A percentile compares a stretch with the other conserved stretches of the same genome.
Conservation (phyloP, 2,797 vertebrate genomes). For the Gallirallus australis region DNA sequence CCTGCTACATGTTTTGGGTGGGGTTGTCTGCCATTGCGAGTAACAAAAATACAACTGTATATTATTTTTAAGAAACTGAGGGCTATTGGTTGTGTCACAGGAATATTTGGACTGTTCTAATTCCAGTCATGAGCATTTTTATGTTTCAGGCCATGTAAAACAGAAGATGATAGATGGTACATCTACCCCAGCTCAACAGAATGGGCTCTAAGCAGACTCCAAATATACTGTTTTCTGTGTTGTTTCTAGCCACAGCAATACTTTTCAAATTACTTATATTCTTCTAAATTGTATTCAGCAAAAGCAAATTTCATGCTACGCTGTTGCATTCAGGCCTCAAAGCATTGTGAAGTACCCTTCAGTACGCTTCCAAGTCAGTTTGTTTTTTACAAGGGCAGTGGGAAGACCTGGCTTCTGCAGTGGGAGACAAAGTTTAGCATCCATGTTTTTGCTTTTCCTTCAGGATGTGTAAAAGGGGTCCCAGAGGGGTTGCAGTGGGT, state of each 20-base stretch:
- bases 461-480: not conserved
- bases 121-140: not conserved
- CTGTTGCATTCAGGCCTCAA: not conserved
- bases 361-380: not conserved
- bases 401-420: not conserved
- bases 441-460: not conserved
- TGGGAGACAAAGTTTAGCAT: not conserved
- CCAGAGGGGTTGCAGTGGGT: not conserved
- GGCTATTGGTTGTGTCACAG: not conserved
- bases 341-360: not conserved
- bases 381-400: not conserved
- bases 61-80: conserved; percentile 11
- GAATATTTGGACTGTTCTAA: conserved; percentile 12
- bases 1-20: not conserved
- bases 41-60: not conserved
- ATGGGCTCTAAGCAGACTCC: not conserved
- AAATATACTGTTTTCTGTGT: not conserved
- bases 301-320: not conserved
- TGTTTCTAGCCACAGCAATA: not conserved
- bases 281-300: not conserved
- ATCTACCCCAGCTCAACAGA: not conserved
- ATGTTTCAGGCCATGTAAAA: not conserved
- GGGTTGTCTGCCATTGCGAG: not conserved
- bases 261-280: not conserved
- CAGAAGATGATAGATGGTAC: not conserved